phyloP scores from a whole-genome alignment of 1,140 invertebrate genomes.

The Chionoecetes opilio region DNA sequence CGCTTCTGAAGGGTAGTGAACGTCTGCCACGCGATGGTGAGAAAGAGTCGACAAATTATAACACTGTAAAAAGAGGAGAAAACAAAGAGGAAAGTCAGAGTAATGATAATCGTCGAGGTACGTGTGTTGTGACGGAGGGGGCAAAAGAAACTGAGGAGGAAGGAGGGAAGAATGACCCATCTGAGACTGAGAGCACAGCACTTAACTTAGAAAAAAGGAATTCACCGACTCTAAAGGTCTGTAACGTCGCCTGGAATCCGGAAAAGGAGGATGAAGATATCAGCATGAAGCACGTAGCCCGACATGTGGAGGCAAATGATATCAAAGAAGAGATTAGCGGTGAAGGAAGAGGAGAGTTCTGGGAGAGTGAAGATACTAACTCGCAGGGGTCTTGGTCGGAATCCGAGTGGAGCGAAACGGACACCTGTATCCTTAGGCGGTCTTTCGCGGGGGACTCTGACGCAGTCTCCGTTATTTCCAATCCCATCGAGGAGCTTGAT shows the following conservation, averaged over 20 bases:
- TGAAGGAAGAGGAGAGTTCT: slow-evolving; percentile 34
- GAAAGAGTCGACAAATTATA: background rate
- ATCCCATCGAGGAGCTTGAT: background rate
- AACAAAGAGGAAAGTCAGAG: background rate
- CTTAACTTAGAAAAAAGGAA: background rate
- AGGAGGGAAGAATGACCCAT: background rate
- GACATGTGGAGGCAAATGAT: background rate
- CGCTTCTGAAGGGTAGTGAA: background rate
- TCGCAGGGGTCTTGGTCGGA: slow-evolving; percentile 8
- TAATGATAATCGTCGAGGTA: background rate
- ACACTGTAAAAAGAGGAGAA: background rate
- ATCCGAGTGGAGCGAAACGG: slow-evolving; percentile 67
- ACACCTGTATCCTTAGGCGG: slow-evolving; percentile 57
- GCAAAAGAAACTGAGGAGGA: background rate
- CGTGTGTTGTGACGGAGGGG: background rate
- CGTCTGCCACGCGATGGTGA: background rate
- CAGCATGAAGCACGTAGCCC: too few relatives aligned
- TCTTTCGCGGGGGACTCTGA: background rate
- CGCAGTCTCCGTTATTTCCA: background rate
- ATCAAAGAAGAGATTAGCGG: background rate
- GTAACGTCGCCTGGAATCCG: background rate
- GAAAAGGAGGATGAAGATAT: slow-evolving; percentile 27
- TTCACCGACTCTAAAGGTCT: background rate
- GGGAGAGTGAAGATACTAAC: background rate
- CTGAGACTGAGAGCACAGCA: background rate